Conservation (phyloP, 2,888 invertebrate genomes). For the Campoplex nolae region DNA sequence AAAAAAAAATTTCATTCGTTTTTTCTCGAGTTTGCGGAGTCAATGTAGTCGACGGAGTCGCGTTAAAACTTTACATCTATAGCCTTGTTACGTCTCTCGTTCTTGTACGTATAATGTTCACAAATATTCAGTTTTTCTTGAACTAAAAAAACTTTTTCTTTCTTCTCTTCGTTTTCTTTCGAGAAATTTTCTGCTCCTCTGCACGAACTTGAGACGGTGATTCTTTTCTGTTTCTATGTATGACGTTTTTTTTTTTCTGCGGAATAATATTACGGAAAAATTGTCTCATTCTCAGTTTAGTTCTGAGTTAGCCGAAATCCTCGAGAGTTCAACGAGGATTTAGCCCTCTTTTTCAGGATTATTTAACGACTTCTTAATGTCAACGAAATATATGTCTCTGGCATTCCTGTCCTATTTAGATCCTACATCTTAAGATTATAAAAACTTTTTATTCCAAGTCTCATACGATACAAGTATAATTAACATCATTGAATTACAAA, state of each 20-base stretch:
- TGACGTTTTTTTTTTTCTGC: background rate
- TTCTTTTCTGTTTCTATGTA: background rate
- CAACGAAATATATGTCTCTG: background rate
- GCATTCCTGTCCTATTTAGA: background rate
- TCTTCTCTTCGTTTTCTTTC: background rate
- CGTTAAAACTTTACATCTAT: slow-evolving; percentile 23
- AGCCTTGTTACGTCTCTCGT: slow-evolving; percentile 24
- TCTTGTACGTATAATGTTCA: slow-evolving; percentile 31
- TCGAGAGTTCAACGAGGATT: background rate
- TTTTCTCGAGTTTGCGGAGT: slow-evolving; percentile 10
- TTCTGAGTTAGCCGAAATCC: background rate
- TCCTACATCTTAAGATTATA: background rate
- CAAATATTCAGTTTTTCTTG: slow-evolving; percentile 63
- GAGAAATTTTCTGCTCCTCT: slow-evolving; percentile 7
- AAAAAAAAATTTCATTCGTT: slow-evolving; percentile 4
- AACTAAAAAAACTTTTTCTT: slow-evolving; percentile 26
- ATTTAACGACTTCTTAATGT: background rate
- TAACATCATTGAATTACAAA: background rate
- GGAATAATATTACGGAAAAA: background rate
- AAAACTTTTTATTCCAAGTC: background rate
- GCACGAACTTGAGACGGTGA: background rate
- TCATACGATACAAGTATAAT: background rate
- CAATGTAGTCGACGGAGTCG: slow-evolving; percentile 34
- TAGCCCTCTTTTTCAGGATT: background rate
- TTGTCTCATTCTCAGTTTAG: background rate